Evolutionary conservation across 2,113 vertebrate genomes (phyloP).

Genomic region (Gallinago undulata): DNA sequence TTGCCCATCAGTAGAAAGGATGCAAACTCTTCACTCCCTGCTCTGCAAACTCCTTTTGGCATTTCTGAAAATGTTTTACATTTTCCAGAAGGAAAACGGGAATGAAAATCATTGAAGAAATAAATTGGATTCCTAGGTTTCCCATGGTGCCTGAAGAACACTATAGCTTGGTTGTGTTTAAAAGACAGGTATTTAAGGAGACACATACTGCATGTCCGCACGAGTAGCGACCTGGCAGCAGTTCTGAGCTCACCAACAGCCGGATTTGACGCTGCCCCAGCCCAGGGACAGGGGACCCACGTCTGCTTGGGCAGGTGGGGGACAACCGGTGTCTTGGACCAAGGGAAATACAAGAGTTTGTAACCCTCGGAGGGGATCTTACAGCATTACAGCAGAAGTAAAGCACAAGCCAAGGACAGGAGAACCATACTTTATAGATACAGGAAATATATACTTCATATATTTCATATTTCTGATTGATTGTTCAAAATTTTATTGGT

Average conservation of each 20-base stretch:
- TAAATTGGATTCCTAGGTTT: not conserved
- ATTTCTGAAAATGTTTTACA: not conserved
- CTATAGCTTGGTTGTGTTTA: not conserved
- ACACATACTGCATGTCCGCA: fast-evolving
- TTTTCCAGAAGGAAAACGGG: not conserved
- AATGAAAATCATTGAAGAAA: not conserved
- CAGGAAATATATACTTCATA: not conserved
- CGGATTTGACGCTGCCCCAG: fast-evolving
- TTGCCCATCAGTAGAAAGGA: not conserved
- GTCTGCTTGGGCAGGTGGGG: not conserved
- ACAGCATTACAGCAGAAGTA: not conserved
- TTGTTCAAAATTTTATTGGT: not conserved
- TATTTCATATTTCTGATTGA: not conserved
- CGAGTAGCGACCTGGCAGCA: not conserved
- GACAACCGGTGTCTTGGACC: not conserved
- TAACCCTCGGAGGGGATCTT: not conserved
- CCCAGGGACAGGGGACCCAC: not conserved
- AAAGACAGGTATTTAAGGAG: not conserved
- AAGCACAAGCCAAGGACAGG: not conserved
- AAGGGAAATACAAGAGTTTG: not conserved
- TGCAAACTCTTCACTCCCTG: not conserved
- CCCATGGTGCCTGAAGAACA: not conserved
- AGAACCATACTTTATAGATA: not conserved
- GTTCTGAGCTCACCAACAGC: not conserved
- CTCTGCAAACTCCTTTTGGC: not conserved